These are phyloP conservation scores for Melitaea cinxia DNA, from an alignment of 1,140 invertebrate species.

Conservation along the genomic window DNA sequence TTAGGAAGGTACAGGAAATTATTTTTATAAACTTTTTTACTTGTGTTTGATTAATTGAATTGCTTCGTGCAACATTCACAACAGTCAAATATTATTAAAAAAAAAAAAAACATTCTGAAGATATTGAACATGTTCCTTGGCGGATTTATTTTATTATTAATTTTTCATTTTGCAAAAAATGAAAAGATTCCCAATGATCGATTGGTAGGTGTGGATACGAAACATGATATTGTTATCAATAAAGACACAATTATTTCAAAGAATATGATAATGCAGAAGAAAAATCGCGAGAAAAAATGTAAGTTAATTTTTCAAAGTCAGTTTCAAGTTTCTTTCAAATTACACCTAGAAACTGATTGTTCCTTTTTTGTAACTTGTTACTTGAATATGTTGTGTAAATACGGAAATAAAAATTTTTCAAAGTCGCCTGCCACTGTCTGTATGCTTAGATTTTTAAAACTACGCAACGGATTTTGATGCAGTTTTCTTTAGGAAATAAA, in stretches of 20 bases:
- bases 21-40: too few relatives aligned
- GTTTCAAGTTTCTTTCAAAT: too few relatives aligned
- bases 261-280: conserved; percentile 52
- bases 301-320: conserved; percentile 28
- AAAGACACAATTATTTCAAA: conserved; percentile 60
- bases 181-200: conserved; percentile 16
- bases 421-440: too few relatives aligned
- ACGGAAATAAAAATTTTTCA: too few relatives aligned
- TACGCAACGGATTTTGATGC: too few relatives aligned
- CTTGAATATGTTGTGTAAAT: too few relatives aligned
- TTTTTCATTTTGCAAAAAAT: background rate
- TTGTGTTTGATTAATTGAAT: too few relatives aligned
- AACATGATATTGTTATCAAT: conserved; percentile 51
- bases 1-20: too few relatives aligned
- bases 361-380: too few relatives aligned
- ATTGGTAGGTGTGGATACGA: conserved; percentile 49
- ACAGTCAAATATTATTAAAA: background rate
- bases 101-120: background rate
- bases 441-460: too few relatives aligned
- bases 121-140: background rate
- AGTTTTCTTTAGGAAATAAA: too few relatives aligned
- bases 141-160: background rate
- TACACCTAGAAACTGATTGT: too few relatives aligned
- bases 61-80: background rate
- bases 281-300: conserved; percentile 37